phyloP scores from a whole-genome alignment of 2,888 invertebrate genomes.

The Cephus sareptanus region DNA sequence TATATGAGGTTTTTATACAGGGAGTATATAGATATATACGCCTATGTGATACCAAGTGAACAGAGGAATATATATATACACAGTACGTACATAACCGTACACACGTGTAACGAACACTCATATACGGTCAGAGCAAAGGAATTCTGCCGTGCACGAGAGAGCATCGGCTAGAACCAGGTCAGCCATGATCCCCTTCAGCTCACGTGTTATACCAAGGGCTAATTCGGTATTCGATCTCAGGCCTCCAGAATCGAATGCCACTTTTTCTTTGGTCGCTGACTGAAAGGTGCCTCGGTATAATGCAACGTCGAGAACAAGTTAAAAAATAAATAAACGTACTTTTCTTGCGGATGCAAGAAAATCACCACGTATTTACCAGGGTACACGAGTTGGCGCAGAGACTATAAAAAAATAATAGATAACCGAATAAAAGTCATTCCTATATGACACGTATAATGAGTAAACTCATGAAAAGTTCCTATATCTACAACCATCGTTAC shows the following conservation, averaged over 20 bases:
- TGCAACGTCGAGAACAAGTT: neutral
- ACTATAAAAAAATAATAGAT: neutral
- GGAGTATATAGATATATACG: neutral
- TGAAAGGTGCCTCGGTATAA: neutral
- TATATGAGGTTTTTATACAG: neutral
- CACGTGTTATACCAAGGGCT: constrained; percentile 1
- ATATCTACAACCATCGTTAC: neutral
- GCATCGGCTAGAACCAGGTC: constrained; percentile 27
- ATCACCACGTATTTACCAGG: neutral
- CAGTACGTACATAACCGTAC: neutral
- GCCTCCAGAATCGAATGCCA: neutral
- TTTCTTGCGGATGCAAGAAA: neutral
- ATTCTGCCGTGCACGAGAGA: constrained; percentile 5
- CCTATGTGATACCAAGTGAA: neutral
- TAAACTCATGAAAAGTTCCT: neutral
- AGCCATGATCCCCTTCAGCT: constrained; percentile 17
- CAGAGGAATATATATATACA: neutral
- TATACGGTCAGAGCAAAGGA: neutral
- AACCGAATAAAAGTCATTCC: neutral
- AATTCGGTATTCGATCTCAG: constrained; percentile 15
- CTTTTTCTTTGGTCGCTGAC: neutral
- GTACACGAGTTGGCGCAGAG: neutral
- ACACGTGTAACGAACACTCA: neutral
- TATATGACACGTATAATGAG: neutral
- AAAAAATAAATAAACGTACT: neutral